phyloP scores from a whole-genome alignment of 1,140 invertebrate species.

The Neelides sp. region DNA sequence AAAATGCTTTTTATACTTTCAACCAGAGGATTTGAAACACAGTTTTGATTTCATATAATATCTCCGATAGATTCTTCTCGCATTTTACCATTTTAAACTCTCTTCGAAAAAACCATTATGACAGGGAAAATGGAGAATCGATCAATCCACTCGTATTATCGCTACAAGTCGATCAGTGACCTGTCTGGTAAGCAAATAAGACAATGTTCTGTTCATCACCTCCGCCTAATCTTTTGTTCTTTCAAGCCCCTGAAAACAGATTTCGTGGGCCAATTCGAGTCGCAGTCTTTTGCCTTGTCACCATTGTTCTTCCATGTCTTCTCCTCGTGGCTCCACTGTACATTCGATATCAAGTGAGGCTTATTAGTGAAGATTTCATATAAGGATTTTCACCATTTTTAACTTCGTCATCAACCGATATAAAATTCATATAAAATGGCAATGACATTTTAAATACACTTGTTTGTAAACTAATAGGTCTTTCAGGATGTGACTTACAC shows the following conservation, averaged over 20 bases:
- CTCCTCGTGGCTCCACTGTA: conserved; percentile 60
- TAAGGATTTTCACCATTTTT: background rate
- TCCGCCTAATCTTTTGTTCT: background rate
- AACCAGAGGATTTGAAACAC: no score
- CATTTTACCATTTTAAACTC: no score
- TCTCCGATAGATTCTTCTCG: no score
- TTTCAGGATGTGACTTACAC: conserved; percentile 59
- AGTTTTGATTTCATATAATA: no score
- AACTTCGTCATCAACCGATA: background rate
- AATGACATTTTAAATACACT: no score
- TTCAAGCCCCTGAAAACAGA: conserved; percentile 45
- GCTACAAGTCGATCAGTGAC: conserved; percentile 19
- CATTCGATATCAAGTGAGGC: conserved; percentile 46
- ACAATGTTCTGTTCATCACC: background rate
- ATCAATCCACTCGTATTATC: conserved; percentile 17
- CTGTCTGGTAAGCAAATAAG: conserved; percentile 12
- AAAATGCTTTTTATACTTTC: no score
- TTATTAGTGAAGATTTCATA: background rate
- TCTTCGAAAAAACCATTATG: no score
- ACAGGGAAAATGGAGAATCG: conserved; percentile 9
- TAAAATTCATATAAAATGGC: no score
- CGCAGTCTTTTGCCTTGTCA: conserved; percentile 56
- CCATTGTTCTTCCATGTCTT: conserved; percentile 53
- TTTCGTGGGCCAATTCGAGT: conserved; percentile 63
- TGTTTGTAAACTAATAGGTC: conserved; percentile 32